Base-by-base conservation (phyloP, 2,888 invertebrate genomes). In the Steinernema carpocapsae region DNA sequence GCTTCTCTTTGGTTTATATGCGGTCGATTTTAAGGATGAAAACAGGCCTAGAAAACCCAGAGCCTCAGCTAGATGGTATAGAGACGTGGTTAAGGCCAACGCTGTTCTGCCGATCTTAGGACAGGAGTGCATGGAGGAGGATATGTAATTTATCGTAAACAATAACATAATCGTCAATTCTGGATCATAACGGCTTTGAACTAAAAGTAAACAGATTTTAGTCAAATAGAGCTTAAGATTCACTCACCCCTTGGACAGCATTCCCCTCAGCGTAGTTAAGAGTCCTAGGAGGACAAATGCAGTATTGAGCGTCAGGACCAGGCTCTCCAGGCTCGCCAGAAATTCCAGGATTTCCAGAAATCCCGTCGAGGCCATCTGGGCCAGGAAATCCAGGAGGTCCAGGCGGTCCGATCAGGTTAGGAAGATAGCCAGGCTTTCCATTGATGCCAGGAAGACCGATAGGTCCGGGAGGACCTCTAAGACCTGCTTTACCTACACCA, bases 21-120 rank as follows among this genome's bases (percentile, higher is more conserved):
- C 91, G 86, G 92, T 93, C 51, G 91, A 93, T 88, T 93, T 92
- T 87, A 88, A 89, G 71, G 91, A 92, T 85, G 91, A 92, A 6
- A 89, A 91, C 78, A 91, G 91, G 84, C 91, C 91, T 51, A 89
- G 93, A 79, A 92, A 91, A 72, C 90, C 92, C 43, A 93, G 93
- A 88, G 88, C 90, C 59, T 92, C 93, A 3, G 88, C 88, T 14
- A 70, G 70, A 24, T 73, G 56, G 64, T 77, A 74, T 71, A 59
- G 37, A 29, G 52, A 71, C 14, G 52, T 59, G 29, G 72, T 76
- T 32, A 64, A 76, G 19, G 24, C 48, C 19, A 70, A 59, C 37
- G 19, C 72, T 14, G 59, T 76, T 7, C 42, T 26, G 22, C 56
- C 56, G 24, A 56, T 56, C 4, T 26, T 56, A 22, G 56, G 26